phyloP scores from a whole-genome alignment of 2,888 invertebrate species.

The Hoplodrina ambigua region DNA sequence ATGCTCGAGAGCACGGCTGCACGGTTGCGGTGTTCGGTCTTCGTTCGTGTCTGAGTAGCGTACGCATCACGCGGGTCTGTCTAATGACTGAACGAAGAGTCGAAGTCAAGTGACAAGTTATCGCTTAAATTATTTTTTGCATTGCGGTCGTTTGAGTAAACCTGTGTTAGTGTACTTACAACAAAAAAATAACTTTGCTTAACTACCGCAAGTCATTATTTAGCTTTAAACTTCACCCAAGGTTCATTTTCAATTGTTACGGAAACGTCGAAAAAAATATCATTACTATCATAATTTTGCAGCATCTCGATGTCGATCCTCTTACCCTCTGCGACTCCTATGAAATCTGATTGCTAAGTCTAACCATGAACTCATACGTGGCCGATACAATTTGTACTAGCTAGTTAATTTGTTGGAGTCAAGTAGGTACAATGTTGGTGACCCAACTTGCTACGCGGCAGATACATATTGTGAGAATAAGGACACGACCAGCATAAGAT shows the following conservation, averaged over 20 bases:
- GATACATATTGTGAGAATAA: not conserved
- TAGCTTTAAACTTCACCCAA: not conserved
- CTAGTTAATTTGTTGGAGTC: not conserved
- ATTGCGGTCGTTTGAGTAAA: not conserved
- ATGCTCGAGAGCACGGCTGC: no score
- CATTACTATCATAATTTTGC: no score
- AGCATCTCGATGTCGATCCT: no score
- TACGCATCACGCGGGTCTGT: no score
- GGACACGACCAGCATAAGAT: not conserved
- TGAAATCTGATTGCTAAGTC: no score
- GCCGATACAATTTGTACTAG: no score
- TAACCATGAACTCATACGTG: not conserved
- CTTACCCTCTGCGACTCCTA: no score
- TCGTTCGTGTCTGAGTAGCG: no score
- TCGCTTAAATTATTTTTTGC: not conserved
- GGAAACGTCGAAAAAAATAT: not conserved
- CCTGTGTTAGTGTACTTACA: not conserved
- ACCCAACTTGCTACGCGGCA: not conserved
- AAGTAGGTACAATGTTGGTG: not conserved
- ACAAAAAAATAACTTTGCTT: not conserved
- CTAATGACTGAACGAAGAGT: no score
- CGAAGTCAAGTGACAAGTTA: no score
- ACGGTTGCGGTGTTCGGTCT: no score
- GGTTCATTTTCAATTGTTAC: not conserved
- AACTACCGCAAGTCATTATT: no score